phyloP scores from a whole-genome alignment of 2,797 vertebrate species.

The Notoglanidium macrostoma region DNA sequence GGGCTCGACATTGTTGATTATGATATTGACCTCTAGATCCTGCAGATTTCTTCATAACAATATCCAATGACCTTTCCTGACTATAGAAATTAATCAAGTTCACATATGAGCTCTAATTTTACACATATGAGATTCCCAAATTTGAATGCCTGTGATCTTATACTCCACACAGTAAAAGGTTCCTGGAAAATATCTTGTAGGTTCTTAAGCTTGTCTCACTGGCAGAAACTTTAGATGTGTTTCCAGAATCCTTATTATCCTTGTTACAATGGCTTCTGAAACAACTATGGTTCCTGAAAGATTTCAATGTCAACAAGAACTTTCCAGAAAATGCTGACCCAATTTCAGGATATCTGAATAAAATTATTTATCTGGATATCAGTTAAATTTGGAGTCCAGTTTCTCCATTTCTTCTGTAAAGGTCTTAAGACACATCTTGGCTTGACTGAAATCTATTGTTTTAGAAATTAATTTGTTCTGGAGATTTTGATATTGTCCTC shows the following conservation, averaged over 20 bases:
- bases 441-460: not conserved
- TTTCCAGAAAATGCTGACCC: not conserved
- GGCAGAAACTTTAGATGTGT: not conserved
- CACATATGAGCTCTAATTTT: not conserved
- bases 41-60: not conserved
- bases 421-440: not conserved
- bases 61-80: not conserved
- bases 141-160: not conserved
- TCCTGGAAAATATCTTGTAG: not conserved
- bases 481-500: not conserved
- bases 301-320: not conserved
- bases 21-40: not conserved
- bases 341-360: no score
- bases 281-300: not conserved
- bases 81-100: not conserved
- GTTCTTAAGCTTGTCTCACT: not conserved
- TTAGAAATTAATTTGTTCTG: not conserved
- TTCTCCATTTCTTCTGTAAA: not conserved
- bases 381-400: not conserved
- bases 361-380: no score
- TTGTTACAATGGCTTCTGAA: not conserved
- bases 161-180: not conserved
- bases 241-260: not conserved
- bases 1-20: not conserved
- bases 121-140: not conserved